These are phyloP conservation scores for Falco naumanni DNA, from an alignment of 2,797 vertebrate genomes.

Conservation along the genomic window DNA sequence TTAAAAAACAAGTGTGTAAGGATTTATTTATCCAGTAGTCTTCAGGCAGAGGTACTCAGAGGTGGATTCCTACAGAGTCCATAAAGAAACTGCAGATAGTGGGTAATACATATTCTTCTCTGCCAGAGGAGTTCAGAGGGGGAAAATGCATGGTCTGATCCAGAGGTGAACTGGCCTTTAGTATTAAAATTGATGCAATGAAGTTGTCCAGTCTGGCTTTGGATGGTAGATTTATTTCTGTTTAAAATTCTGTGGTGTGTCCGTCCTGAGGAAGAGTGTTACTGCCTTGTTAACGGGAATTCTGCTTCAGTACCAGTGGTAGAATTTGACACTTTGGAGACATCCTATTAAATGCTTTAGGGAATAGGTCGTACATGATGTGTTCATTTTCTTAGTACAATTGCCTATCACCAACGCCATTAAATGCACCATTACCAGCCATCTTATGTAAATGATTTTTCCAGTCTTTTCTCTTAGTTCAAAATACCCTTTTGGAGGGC, in stretches of 20 bases:
- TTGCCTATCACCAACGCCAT: conserved; percentile 40
- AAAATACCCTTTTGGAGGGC: conserved; percentile 68
- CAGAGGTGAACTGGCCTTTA: neutral
- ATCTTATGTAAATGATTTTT: conserved; percentile 67
- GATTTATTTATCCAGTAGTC: neutral
- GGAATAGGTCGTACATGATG: neutral
- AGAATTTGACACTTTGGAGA: conserved; percentile 19
- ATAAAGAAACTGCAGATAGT: neutral
- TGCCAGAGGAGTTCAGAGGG: neutral
- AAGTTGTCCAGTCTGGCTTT: neutral
- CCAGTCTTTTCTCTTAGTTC: conserved; percentile 54
- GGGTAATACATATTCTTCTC: neutral
- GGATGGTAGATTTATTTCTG: neutral
- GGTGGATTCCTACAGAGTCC: neutral
- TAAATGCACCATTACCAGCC: conserved; percentile 64
- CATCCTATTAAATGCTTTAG: neutral
- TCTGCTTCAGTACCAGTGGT: neutral
- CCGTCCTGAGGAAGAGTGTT: neutral
- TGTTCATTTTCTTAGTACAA: conserved; percentile 35
- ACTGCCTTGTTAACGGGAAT: neutral
- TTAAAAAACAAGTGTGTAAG: neutral
- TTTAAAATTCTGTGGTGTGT: neutral
- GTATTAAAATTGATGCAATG: neutral
- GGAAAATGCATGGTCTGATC: neutral
- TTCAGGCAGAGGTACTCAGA: neutral